Percentiles rank a stretch among this genome's conserved stretches.
Conservation (phyloP, 2,888 invertebrate species). For the Aporophyla lueneburgensis region DNA sequence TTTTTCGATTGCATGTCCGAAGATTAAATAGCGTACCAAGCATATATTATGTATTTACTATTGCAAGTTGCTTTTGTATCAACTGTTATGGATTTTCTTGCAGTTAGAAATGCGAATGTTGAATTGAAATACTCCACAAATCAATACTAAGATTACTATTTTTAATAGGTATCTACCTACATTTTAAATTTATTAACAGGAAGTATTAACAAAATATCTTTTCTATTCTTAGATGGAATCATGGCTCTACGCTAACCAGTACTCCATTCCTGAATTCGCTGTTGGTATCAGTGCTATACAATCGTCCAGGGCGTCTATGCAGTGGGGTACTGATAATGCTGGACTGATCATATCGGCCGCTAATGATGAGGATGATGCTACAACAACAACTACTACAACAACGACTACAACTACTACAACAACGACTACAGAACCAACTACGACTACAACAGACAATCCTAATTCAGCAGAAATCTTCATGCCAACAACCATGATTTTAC, state of each 20-base stretch:
- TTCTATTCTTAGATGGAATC: slow-evolving; percentile 81
- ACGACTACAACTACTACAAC: not conserved
- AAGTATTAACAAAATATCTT: not conserved
- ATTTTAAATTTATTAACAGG: not conserved
- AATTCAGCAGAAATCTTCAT: slow-evolving; percentile 71
- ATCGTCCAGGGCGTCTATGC: slow-evolving; percentile 75
- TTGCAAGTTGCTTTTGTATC: not conserved
- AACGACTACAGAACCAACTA: not conserved
- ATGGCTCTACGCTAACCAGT: slow-evolving; percentile 78
- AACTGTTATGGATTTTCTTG: not conserved
- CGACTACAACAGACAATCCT: slow-evolving; percentile 48
- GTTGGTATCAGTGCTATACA: slow-evolving; percentile 77
- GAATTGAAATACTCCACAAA: not conserved
- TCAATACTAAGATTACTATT: not conserved
- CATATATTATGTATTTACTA: no score
- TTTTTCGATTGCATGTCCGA: not conserved
- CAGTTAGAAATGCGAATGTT: no score
- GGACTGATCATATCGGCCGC: slow-evolving; percentile 76
- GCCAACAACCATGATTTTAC: slow-evolving; percentile 75
- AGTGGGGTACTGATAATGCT: slow-evolving; percentile 81
- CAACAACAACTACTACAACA: not conserved
- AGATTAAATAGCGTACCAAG: not conserved
- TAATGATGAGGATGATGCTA: not conserved
- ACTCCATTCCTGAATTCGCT: slow-evolving; percentile 74
- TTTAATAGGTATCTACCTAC: no score